Base-by-base conservation (phyloP, 2,888 invertebrate genomes). In the Dryobota labecula region DNA sequence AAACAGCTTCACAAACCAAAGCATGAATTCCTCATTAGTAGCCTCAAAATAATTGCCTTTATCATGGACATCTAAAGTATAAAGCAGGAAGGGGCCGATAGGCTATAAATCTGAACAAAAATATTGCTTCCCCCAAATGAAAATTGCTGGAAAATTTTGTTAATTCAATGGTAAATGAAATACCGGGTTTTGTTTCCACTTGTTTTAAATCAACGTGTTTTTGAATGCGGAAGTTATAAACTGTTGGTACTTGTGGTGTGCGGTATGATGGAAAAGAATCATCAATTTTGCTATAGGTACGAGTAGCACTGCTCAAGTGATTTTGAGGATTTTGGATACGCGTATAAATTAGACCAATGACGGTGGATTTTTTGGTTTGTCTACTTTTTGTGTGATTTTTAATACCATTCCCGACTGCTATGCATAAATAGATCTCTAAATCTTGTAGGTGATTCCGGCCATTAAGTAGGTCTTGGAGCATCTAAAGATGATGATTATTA, bases 91-190 rank as follows among this genome's bases (percentile, higher is more conserved):
- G 45, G 33, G 43, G 58, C 70, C 76, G 36, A 58, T 27, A 15
- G 41, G 63, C 49, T 58, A 82, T 87, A 87, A 86, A 87, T 87
- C 76, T 82, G 57, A 47, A 78, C 81, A 75, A 85, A 87, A 87
- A 86, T 84, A 86, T 86, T 75, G 82, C 82, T 80, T 79, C 68
- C 68, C 65, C 62, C 70, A 83, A 87, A 85, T 80, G 72, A 85
- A 87, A 86, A 83, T 85, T 79, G 78, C 78, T 77, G 79, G 73
- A 75, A 80, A 81, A 83, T 78, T 78, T 53, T 58, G 70, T 74
- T 69, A 83, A 71, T 80, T 69, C 68, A 68, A 68, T 62, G 67
- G 67, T 41, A 61, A 60, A 80, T 73, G 65, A 69, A 66, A 72
- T 75, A 63, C 20, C 2, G 65, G 53, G 1, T 41, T 36, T 66